Evolutionary conservation across 1,140 invertebrate genomes (phyloP).

Genomic region (Chelonus insularis): DNA sequence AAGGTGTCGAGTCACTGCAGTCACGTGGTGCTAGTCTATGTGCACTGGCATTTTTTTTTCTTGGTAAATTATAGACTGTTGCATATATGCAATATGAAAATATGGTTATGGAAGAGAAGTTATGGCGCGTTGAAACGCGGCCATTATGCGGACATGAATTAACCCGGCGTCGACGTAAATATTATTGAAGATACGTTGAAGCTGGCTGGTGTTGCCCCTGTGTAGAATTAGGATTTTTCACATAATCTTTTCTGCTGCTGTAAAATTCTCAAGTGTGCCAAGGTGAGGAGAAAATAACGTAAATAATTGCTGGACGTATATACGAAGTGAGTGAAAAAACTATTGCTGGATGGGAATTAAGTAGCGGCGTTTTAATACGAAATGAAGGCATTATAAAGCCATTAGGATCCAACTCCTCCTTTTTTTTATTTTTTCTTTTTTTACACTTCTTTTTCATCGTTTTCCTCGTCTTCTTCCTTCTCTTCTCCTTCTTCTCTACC

Average conservation of each 20-base stretch:
- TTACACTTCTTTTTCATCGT: neutral
- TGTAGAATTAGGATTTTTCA: neutral
- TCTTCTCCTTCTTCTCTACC: neutral
- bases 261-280: neutral
- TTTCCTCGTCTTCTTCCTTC: neutral
- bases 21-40: conserved; percentile 27
- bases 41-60: no score
- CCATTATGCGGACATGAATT: conserved; percentile 45
- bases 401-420: conserved; percentile 40
- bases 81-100: no score
- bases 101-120: no score
- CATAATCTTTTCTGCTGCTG: no score
- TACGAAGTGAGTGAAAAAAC: neutral
- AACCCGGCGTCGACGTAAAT: conserved; percentile 52
- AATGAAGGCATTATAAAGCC: conserved; percentile 57
- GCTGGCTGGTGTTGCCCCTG: conserved; percentile 37
- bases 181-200: conserved; percentile 41
- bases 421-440: neutral
- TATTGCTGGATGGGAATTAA: conserved; percentile 28
- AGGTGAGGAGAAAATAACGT: conserved; percentile 4
- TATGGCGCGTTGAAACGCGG: conserved; percentile 46
- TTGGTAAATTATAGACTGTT: no score
- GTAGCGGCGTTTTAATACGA: conserved; percentile 44
- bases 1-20: conserved; percentile 33
- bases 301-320: neutral